Percentiles rank a stretch among this genome's conserved stretches.
These are phyloP conservation scores for Eupithecia exiguata DNA, from an alignment of 2,888 invertebrate genomes.

Conservation along the genomic window DNA sequence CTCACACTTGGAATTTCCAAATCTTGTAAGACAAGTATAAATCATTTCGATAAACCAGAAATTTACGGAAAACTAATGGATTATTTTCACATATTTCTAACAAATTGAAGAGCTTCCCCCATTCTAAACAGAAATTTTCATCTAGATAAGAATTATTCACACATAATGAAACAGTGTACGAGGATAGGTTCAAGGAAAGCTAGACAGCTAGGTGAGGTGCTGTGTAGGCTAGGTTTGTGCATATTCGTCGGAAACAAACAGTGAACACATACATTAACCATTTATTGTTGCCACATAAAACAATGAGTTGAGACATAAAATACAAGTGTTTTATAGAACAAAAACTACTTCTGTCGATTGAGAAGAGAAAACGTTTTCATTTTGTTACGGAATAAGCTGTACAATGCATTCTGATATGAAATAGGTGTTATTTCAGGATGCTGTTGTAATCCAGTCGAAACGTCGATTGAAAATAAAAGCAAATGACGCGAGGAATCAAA, in stretches of 20 bases:
- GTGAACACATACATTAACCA: not conserved
- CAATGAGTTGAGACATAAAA: slow-evolving; percentile 1
- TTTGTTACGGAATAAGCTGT: not conserved
- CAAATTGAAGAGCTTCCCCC: not conserved
- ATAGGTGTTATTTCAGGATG: not conserved
- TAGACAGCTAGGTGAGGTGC: slow-evolving; percentile 35
- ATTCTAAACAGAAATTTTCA: not conserved
- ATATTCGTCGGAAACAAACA: slow-evolving; percentile 25
- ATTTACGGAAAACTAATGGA: not conserved
- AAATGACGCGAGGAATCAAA: not conserved
- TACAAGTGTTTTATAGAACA: not conserved
- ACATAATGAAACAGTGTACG: slow-evolving; percentile 8
- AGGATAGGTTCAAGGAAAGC: slow-evolving; percentile 32
- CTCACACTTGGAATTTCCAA: not conserved
- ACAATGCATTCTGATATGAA: not conserved
- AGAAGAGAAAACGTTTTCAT: not conserved
- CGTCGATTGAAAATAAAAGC: not conserved
- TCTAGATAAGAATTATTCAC: not conserved
- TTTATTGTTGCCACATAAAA: not conserved
- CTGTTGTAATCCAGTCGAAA: not conserved
- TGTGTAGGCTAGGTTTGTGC: slow-evolving; percentile 32
- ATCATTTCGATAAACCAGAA: not conserved
- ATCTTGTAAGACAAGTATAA: slow-evolving; percentile 1
- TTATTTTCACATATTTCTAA: not conserved
- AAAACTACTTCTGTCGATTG: not conserved